phyloP scores from a whole-genome alignment of 1,140 invertebrate genomes.

The Pemphigus obesinymphae region DNA sequence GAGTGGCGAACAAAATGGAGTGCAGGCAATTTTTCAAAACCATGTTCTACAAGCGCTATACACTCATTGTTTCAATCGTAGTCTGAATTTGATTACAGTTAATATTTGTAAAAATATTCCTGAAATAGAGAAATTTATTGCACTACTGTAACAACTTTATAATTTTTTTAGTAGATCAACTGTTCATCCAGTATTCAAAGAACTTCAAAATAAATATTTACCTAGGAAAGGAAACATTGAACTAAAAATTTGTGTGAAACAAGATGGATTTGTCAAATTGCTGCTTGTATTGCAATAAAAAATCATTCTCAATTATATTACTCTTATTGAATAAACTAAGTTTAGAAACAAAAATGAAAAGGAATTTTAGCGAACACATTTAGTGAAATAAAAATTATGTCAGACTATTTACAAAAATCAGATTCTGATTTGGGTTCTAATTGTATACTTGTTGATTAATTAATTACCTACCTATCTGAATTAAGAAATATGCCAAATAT shows the following conservation, averaged over 20 bases:
- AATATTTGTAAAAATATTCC: background rate
- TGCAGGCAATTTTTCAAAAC: background rate
- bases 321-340: background rate
- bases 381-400: background rate
- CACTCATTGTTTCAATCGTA: background rate
- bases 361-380: background rate
- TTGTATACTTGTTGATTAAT: background rate
- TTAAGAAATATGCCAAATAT: background rate
- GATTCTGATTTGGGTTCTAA: background rate
- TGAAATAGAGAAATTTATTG: no score
- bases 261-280: background rate
- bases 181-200: background rate
- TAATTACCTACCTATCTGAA: background rate
- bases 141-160: background rate
- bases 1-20: background rate
- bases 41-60: background rate
- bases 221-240: background rate
- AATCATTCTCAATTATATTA: background rate
- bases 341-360: background rate
- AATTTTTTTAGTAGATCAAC: background rate
- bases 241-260: background rate
- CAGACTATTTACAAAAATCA: background rate
- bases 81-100: background rate
- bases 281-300: background rate
- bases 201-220: background rate